Percentiles rank a stretch among this genome's conserved stretches.
These are phyloP conservation scores for Salmo trutta DNA, from an alignment of 2,797 vertebrate species.

Conservation along the genomic window DNA sequence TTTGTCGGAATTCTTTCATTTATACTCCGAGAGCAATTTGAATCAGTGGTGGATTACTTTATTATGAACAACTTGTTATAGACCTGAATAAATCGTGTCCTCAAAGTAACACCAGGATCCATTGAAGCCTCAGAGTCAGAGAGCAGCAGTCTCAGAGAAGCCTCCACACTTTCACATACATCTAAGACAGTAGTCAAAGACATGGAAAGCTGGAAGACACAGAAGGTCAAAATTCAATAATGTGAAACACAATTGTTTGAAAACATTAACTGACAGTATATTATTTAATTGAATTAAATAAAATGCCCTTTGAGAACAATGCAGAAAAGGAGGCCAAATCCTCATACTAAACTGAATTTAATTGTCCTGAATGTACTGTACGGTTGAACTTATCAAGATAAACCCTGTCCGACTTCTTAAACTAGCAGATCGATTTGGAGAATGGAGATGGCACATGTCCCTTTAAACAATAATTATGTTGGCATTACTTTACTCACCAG, in stretches of 20 bases:
- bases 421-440: neutral
- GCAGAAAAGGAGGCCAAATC: neutral
- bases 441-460: neutral
- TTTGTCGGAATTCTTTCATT: neutral
- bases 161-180: neutral
- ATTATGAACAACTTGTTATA: constrained; percentile 9
- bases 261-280: neutral
- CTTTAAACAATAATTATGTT: neutral
- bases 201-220: neutral
- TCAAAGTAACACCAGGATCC: neutral
- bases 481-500: neutral
- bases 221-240: neutral
- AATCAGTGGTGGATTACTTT: neutral
- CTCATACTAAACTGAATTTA: neutral
- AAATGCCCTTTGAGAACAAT: neutral
- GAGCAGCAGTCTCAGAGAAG: neutral
- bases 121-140: neutral
- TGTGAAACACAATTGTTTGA: too few relatives aligned
- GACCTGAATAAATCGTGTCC: constrained; percentile 28
- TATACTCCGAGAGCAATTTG: neutral
- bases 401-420: neutral
- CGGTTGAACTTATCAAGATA: neutral
- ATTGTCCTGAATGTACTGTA: too few relatives aligned
- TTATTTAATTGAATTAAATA: neutral
- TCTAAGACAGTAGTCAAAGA: neutral